These are phyloP conservation scores for Sphyrna mokarran DNA, from an alignment of 2,113 vertebrate genomes.

Conservation along the genomic window DNA sequence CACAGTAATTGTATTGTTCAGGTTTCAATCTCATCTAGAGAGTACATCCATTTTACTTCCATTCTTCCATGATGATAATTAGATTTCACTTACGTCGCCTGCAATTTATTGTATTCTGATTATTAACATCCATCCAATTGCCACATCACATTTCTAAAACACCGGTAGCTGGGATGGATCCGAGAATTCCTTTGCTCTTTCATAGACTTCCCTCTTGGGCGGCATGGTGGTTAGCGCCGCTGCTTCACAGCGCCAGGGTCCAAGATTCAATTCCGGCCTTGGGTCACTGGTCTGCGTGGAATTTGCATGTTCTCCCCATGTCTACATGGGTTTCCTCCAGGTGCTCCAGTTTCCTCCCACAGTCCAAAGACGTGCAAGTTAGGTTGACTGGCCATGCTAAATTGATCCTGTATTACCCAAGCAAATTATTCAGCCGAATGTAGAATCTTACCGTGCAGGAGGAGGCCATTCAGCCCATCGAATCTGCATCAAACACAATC, in stretches of 20 bases:
- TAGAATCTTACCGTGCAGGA: neutral
- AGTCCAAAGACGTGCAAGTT: no score
- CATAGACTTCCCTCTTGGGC: neutral
- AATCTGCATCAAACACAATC: no score
- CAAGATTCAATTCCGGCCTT: no score
- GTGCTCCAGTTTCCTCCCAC: no score
- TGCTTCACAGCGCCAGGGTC: no score
- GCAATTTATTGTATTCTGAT: neutral
- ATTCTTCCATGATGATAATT: neutral
- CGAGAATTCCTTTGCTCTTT: neutral
- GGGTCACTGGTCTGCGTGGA: no score
- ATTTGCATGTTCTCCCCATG: no score
- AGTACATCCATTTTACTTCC: neutral
- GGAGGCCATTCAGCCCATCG: neutral
- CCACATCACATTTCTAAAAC: neutral
- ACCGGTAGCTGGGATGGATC: neutral
- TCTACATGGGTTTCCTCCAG: no score
- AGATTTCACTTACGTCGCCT: neutral
- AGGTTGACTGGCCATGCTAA: no score
- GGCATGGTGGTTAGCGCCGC: no score
- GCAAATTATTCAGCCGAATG: no score
- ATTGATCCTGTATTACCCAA: no score
- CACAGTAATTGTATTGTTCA: neutral
- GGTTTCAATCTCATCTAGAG: neutral
- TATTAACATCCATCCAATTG: neutral